Conservation (phyloP, 2,113 vertebrate species). For the Amphilophus citrinellus region DNA sequence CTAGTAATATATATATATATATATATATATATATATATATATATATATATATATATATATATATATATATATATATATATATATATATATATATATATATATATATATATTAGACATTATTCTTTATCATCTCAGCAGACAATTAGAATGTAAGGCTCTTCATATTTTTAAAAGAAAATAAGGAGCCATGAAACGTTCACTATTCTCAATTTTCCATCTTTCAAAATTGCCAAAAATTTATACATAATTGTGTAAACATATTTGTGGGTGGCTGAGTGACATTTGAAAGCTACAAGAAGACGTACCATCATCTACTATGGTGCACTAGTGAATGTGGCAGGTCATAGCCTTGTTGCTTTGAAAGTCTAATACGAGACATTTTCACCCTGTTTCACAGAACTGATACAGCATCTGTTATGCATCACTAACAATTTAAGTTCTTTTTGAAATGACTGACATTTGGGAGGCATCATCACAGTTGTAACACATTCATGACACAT, state of each 20-base stretch:
- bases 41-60: no score
- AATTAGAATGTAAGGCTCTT: not conserved
- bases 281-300: not conserved
- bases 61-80: no score
- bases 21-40: no score
- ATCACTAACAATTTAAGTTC: not conserved
- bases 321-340: slow-evolving; percentile 8
- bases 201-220: not conserved
- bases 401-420: not conserved
- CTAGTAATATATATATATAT: no score
- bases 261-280: slow-evolving; percentile 14
- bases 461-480: not conserved
- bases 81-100: no score
- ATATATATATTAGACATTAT: not conserved
- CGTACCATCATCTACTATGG: not conserved
- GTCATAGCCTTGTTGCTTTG: slow-evolving; percentile 15
- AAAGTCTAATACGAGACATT: slow-evolving; percentile 2
- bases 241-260: not conserved
- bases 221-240: not conserved
- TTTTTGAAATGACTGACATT: not conserved
- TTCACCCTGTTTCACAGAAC: not conserved
- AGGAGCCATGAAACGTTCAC: not conserved
- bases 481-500: not conserved
- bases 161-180: not conserved
- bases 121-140: not conserved